phyloP scores from a whole-genome alignment of 2,113 vertebrate genomes.

The Chloropsis hardwickii region DNA sequence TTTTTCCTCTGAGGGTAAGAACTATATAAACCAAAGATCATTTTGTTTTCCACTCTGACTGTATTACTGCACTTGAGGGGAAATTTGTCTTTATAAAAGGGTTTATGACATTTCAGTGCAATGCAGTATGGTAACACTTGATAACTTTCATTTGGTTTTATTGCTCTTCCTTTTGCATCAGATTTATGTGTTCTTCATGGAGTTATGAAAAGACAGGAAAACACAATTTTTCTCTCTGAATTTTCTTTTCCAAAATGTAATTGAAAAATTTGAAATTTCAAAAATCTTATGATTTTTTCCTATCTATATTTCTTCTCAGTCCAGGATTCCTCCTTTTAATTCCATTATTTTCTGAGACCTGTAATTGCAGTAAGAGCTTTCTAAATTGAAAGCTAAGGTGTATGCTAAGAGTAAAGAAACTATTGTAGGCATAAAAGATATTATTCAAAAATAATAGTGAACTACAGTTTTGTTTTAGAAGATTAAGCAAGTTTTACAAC shows the following conservation, averaged over 20 bases:
- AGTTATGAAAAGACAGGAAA: background rate
- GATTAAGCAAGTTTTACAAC: background rate
- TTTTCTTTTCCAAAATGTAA: background rate
- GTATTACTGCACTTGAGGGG: constrained; percentile 55
- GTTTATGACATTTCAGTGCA: constrained; percentile 50
- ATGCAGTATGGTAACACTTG: background rate
- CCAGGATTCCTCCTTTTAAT: background rate
- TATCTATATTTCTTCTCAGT: background rate
- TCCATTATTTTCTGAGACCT: background rate
- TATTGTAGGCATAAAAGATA: background rate
- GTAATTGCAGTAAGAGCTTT: background rate
- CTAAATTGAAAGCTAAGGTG: background rate
- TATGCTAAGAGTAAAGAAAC: background rate
- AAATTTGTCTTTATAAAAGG: constrained; percentile 61
- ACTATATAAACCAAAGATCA: constrained; percentile 49
- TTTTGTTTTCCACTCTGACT: constrained; percentile 56
- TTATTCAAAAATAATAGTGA: background rate
- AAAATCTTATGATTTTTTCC: background rate
- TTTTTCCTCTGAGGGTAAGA: constrained; percentile 56
- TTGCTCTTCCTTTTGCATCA: constrained; percentile 22
- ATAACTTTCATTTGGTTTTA: constrained; percentile 52
- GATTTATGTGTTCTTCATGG: background rate
- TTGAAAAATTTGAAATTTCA: background rate
- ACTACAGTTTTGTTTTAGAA: background rate
- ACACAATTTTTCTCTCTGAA: background rate